Percentiles rank a stretch among this genome's conserved stretches.
Evolutionary conservation across 2,888 invertebrate genomes (phyloP).

Genomic region (Eupithecia exiguata): DNA sequence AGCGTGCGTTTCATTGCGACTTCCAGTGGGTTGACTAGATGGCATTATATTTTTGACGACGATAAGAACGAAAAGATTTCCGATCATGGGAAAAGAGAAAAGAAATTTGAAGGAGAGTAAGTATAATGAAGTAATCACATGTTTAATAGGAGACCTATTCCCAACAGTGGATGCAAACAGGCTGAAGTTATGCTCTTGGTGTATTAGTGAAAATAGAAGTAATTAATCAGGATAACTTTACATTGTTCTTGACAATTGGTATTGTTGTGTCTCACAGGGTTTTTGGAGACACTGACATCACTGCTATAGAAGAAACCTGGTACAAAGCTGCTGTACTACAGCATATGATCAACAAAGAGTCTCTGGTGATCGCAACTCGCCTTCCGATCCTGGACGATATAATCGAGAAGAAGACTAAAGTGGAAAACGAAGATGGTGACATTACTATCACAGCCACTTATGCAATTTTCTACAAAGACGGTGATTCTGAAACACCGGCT

Average conservation of each 20-base stretch:
- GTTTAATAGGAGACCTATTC: neutral
- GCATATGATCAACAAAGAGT: constrained; percentile 89
- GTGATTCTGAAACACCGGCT: constrained; percentile 90
- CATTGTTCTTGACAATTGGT: neutral
- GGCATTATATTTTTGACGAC: constrained; percentile 89
- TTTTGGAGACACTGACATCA: constrained; percentile 89
- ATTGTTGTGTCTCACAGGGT: constrained; percentile 71
- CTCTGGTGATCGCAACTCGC: constrained; percentile 91
- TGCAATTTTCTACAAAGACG: constrained; percentile 92
- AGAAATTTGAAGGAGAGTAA: constrained; percentile 63
- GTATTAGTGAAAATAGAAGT: neutral
- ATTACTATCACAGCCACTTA: constrained; percentile 91
- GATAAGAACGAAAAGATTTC: constrained; percentile 80
- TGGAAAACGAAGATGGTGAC: constrained; percentile 75
- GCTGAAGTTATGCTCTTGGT: neutral
- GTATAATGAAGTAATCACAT: constrained; percentile 40
- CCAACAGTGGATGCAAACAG: neutral
- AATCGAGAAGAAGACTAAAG: constrained; percentile 63
- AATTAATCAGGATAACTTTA: neutral
- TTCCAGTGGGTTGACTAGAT: constrained; percentile 94
- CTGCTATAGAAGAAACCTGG: constrained; percentile 95
- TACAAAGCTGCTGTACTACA: constrained; percentile 95
- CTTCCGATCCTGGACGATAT: constrained; percentile 79
- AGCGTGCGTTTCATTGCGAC: constrained; percentile 93
- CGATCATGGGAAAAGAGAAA: constrained; percentile 63